A percentile compares a stretch with the other conserved stretches of the same genome.
Conservation (phyloP, 1,140 invertebrate genomes). For the Drosophila navojoa region DNA sequence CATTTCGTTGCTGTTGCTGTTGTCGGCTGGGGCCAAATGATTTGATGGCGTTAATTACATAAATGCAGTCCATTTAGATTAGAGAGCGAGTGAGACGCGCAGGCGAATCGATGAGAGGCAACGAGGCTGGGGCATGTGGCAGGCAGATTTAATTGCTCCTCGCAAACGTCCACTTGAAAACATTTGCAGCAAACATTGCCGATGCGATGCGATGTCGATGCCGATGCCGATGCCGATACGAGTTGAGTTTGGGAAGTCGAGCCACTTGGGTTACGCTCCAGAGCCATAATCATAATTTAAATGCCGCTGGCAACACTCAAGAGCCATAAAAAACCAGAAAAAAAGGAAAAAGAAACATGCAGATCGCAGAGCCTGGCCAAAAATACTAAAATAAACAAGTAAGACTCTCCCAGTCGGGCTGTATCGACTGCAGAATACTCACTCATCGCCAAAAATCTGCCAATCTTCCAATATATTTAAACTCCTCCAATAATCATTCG, state of each 20-base stretch:
- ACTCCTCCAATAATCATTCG: no score
- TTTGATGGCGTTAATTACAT: conserved; percentile 56
- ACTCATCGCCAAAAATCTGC: no score
- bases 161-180: conserved; percentile 38
- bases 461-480: no score
- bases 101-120: background rate
- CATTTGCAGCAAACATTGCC: conserved; percentile 14
- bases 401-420: no score
- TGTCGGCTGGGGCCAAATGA: conserved; percentile 23
- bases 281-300: conserved; percentile 57
- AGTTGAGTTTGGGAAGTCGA: background rate
- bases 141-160: conserved; percentile 35
- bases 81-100: background rate
- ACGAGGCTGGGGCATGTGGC: background rate
- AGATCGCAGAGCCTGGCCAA: background rate
- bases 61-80: conserved; percentile 54
- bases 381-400: background rate
- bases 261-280: conserved; percentile 48
- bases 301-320: conserved; percentile 45
- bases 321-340: conserved; percentile 29
- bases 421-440: no score
- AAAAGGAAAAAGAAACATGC: background rate
- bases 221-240: background rate
- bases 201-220: background rate
- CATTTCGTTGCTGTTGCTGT: background rate